A percentile compares a stretch with the other conserved stretches of the same genome.
These are phyloP conservation scores for Neoitamus cyanurus DNA, from an alignment of 2,888 invertebrate genomes.

Conservation along the genomic window DNA sequence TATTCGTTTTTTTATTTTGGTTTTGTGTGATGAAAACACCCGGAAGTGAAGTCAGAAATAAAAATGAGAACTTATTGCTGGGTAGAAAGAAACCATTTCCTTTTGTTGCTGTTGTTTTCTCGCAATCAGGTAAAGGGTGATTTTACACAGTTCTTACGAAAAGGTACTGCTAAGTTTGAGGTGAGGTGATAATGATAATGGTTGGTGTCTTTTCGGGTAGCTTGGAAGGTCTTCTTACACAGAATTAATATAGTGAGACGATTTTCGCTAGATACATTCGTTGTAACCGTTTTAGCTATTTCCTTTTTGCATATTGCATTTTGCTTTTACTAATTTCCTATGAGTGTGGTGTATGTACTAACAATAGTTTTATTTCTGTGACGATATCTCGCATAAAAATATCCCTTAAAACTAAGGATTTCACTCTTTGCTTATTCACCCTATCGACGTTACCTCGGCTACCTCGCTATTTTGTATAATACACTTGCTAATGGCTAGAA, in stretches of 20 bases:
- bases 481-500: slow-evolving; percentile 48
- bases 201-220: background rate
- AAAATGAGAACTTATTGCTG: background rate
- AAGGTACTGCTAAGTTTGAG: background rate
- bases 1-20: background rate
- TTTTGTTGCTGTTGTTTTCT: background rate
- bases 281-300: slow-evolving; percentile 24
- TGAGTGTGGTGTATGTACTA: background rate
- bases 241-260: background rate
- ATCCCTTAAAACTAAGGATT: background rate
- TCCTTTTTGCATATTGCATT: background rate
- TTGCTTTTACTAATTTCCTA: background rate
- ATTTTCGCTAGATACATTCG: slow-evolving; percentile 22
- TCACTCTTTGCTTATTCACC: background rate
- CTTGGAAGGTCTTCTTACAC: background rate
- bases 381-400: slow-evolving; percentile 3
- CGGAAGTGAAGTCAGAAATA: background rate
- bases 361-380: background rate
- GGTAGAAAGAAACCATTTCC: slow-evolving; percentile 12
- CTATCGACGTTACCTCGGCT: background rate
- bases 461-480: slow-evolving; percentile 1
- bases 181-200: background rate
- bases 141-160: background rate
- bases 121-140: background rate
- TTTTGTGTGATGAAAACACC: background rate